Evolutionary conservation across 2,888 invertebrate species (phyloP).

Genomic region (Embidobia sp.): DNA sequence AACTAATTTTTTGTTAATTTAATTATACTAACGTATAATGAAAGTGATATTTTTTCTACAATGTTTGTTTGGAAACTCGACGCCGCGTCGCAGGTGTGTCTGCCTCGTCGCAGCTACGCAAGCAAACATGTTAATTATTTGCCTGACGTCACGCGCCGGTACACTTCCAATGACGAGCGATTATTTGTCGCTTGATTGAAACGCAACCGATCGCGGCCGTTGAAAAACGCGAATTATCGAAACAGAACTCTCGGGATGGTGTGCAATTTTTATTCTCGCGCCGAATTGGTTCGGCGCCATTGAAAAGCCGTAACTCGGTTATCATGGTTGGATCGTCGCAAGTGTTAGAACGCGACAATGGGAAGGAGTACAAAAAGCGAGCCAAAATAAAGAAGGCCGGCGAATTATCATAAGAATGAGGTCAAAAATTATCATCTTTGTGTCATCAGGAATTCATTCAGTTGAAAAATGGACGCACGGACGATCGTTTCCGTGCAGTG

Average conservation of each 20-base stretch:
- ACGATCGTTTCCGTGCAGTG: constrained; percentile 36
- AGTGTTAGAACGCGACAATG: not conserved
- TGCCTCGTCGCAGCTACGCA: constrained; percentile 47
- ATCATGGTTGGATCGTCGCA: constrained; percentile 5
- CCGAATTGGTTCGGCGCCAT: too few species aligned
- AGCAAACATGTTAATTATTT: constrained; percentile 65
- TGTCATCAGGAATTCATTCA: constrained; percentile 42
- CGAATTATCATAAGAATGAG: constrained; percentile 47
- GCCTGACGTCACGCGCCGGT: constrained; percentile 44
- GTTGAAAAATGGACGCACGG: constrained; percentile 37
- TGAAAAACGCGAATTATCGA: too few species aligned
- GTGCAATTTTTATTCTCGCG: too few species aligned
- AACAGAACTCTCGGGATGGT: too few species aligned
- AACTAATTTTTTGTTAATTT: too few species aligned
- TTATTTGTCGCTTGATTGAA: constrained; percentile 33
- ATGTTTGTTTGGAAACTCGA: constrained; percentile 54
- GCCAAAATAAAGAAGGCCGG: too few species aligned
- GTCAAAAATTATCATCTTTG: constrained; percentile 39
- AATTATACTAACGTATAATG: constrained; percentile 30
- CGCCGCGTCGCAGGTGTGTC: constrained; percentile 57
- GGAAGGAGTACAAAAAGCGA: not conserved
- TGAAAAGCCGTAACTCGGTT: too few species aligned
- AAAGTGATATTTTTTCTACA: constrained; percentile 40
- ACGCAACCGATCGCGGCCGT: too few species aligned
- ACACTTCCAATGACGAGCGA: constrained; percentile 51